Conservation (phyloP, 2,888 invertebrate species). For the Ophion costatus region DNA sequence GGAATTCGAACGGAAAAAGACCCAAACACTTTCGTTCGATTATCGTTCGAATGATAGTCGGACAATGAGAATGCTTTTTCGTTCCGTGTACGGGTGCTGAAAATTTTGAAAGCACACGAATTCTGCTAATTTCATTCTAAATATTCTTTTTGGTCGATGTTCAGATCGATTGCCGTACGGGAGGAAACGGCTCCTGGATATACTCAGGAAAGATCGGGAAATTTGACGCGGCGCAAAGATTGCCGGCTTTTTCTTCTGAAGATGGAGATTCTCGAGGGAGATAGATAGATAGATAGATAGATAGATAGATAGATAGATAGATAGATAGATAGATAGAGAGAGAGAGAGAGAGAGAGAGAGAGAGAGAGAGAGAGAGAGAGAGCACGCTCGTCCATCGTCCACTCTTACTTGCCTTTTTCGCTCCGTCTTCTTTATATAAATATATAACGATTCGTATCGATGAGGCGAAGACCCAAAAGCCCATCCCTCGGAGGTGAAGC, state of each 20-base stretch:
- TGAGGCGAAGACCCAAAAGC: background rate
- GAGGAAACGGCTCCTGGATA: background rate
- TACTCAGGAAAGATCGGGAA: slow-evolving; percentile 42
- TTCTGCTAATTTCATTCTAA: too few species aligned
- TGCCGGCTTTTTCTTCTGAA: slow-evolving; percentile 1
- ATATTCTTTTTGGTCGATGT: too few species aligned
- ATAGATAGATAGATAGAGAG: background rate
- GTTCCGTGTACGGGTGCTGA: too few species aligned
- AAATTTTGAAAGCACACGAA: too few species aligned
- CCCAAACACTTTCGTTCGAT: too few species aligned
- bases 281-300: background rate
- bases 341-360: background rate
- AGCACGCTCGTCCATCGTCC: too few species aligned
- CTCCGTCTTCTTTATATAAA: background rate
- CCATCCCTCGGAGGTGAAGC: background rate
- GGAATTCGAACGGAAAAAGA: too few species aligned
- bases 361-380: background rate
- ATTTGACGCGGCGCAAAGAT: slow-evolving; percentile 51
- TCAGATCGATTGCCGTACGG: too few species aligned
- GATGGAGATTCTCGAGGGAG: background rate
- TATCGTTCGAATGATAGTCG: too few species aligned
- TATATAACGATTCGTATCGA: slow-evolving; percentile 1
- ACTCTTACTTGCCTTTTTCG: slow-evolving; percentile 23
- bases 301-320: background rate
- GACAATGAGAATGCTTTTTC: too few species aligned